A percentile compares a stretch with the other conserved stretches of the same genome.
Evolutionary conservation across 2,113 vertebrate species (phyloP).

Genomic region (Hemicordylus capensis): DNA sequence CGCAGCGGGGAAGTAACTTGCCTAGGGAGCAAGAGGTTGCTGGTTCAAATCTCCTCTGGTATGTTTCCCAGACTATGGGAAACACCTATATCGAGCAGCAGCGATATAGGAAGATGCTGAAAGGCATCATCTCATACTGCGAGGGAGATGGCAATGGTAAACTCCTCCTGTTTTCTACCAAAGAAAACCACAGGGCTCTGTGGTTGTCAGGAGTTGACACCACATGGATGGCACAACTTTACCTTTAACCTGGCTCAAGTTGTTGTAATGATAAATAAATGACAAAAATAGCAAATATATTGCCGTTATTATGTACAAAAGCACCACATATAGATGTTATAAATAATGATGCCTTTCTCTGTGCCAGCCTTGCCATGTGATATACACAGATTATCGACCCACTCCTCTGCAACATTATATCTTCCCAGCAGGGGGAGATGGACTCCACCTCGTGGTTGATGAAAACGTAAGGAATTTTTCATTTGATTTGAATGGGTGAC

Average conservation of each 20-base stretch:
- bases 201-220: too few species aligned
- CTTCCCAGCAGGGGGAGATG: conserved; percentile 97
- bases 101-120: too few species aligned
- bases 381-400: conserved; percentile 97
- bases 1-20: too few species aligned
- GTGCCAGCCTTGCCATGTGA: conserved; percentile 92
- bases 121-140: too few species aligned
- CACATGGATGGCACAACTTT: too few species aligned
- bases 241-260: neutral
- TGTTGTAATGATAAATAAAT: neutral
- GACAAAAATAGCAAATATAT: neutral
- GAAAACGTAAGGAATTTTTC: conserved; percentile 88
- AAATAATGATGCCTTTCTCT: conserved; percentile 26
- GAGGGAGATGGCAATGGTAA: too few species aligned
- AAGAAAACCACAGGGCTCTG: too few species aligned
- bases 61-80: too few species aligned
- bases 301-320: neutral
- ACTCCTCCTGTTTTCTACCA: too few species aligned
- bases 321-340: neutral
- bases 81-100: too few species aligned
- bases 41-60: too few species aligned
- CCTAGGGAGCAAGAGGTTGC: too few species aligned
- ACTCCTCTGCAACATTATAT: conserved; percentile 98
- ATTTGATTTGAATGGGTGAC: neutral
- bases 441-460: conserved; percentile 96